These are phyloP conservation scores for Typhlichthys subterraneus DNA, from an alignment of 2,797 vertebrate species.

Conservation along the genomic window DNA sequence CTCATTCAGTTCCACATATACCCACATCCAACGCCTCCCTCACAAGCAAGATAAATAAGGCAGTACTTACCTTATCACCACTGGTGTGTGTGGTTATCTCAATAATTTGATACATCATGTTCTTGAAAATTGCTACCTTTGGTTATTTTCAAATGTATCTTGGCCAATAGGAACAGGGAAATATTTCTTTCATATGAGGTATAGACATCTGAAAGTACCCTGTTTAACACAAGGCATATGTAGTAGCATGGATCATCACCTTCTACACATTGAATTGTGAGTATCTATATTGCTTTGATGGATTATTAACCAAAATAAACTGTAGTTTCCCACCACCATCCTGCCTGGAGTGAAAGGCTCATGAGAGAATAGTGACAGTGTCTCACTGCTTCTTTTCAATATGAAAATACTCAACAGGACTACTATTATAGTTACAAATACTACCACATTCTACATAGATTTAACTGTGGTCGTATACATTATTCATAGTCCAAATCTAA, in stretches of 20 bases:
- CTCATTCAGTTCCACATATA: too few species aligned
- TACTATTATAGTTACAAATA: background rate
- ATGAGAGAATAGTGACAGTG: background rate
- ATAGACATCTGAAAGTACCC: too few species aligned
- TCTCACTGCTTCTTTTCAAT: background rate
- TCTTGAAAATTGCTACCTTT: background rate
- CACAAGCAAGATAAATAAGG: too few species aligned
- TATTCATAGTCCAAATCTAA: background rate
- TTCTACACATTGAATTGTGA: slow-evolving; percentile 32
- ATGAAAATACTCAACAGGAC: background rate
- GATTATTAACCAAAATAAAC: slow-evolving; percentile 77
- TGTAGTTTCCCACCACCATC: slow-evolving; percentile 38
- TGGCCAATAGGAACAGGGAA: background rate
- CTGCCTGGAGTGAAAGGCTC: background rate
- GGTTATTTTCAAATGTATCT: background rate
- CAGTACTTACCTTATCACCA: too few species aligned
- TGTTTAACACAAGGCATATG: too few species aligned
- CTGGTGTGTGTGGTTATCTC: background rate
- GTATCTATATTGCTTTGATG: slow-evolving; percentile 55
- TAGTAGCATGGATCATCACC: background rate
- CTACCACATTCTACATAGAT: too few species aligned
- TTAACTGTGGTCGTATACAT: too few species aligned
- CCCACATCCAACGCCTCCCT: too few species aligned
- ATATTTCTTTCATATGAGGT: background rate
- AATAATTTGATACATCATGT: background rate